These are phyloP conservation scores for Ceyx cyanopectus DNA, from an alignment of 2,113 vertebrate species.

Conservation along the genomic window DNA sequence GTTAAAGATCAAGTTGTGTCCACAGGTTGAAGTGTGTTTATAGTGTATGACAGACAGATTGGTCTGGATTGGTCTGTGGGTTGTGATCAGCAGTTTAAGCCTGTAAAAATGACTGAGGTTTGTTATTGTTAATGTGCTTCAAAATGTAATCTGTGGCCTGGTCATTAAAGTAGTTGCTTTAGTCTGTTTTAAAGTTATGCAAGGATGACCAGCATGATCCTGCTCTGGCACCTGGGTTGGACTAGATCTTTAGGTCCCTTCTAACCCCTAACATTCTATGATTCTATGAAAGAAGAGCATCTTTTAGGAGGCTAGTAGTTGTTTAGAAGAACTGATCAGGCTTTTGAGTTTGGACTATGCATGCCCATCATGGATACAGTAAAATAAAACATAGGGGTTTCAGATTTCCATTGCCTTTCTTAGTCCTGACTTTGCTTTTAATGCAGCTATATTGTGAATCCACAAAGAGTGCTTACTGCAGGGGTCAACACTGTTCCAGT, in stretches of 20 bases:
- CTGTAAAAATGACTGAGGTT: background rate
- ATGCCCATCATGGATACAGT: background rate
- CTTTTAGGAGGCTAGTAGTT: background rate
- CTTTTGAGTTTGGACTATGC: background rate
- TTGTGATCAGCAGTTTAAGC: background rate
- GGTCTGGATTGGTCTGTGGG: rapidly evolving
- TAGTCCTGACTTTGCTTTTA: background rate
- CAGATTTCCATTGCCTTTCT: background rate
- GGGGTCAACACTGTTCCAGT: background rate
- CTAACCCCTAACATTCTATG: no score
- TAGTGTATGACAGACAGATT: background rate
- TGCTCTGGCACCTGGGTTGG: no score
- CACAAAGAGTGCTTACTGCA: rapidly evolving
- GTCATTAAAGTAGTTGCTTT: background rate
- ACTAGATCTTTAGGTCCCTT: no score
- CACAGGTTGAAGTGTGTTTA: background rate
- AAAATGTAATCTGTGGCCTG: background rate
- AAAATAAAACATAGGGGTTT: background rate
- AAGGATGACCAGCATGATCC: background rate
- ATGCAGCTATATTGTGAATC: background rate
- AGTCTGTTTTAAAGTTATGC: background rate
- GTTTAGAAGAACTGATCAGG: background rate
- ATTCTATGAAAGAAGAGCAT: background rate
- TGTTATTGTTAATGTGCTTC: background rate
- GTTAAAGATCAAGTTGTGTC: background rate